phyloP scores from a whole-genome alignment of 2,888 invertebrate genomes.

The Chelonus formosanus region DNA sequence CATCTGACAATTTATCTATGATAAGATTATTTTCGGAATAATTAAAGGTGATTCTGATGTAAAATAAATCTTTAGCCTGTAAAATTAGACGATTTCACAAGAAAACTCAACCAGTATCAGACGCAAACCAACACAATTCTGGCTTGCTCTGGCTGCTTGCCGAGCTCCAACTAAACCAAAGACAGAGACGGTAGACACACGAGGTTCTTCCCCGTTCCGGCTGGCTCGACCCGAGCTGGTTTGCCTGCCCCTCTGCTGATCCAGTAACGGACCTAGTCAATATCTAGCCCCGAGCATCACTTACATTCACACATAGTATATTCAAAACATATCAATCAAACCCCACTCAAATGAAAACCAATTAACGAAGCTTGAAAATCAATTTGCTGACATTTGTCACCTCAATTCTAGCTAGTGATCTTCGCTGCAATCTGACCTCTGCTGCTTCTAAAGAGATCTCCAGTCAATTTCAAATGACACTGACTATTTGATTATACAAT shows the following conservation, averaged over 20 bases:
- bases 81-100: constrained; percentile 5
- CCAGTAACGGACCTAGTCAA: constrained; percentile 31
- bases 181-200: constrained; percentile 49
- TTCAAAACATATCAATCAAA: too few species aligned
- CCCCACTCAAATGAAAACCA: background rate
- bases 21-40: background rate
- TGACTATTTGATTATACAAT: constrained; percentile 23
- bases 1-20: background rate
- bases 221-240: constrained; percentile 36
- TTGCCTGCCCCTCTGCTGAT: constrained; percentile 33
- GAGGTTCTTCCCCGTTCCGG: constrained; percentile 42
- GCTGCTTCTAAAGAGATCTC: background rate
- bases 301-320: too few species aligned
- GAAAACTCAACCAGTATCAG: constrained; percentile 1
- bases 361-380: background rate
- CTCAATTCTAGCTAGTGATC: background rate
- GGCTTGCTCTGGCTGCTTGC: constrained; percentile 54
- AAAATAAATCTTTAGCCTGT: too few species aligned
- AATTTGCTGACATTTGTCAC: background rate
- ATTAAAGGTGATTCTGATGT: too few species aligned
- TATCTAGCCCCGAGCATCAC: constrained; percentile 6
- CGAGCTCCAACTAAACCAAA: constrained; percentile 55
- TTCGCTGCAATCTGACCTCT: too few species aligned
- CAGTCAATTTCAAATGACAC: background rate
- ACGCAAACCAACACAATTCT: constrained; percentile 32